Percentiles rank a stretch among this genome's conserved stretches.
Evolutionary conservation across 2,888 invertebrate species (phyloP).

Genomic region (Drosophila ezoana): DNA sequence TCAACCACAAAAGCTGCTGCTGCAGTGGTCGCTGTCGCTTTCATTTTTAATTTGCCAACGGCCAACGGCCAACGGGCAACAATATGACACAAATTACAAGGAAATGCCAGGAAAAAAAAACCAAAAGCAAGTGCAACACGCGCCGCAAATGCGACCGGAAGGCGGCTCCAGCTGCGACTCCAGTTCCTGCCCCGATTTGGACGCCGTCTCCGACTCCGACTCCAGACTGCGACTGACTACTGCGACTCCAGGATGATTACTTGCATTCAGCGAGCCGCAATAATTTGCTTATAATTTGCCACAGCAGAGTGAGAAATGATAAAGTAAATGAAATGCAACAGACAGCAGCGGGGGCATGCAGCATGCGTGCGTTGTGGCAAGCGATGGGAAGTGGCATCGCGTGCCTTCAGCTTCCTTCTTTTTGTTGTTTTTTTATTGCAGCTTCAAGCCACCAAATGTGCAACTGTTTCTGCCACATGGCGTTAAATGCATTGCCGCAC

Average conservation of each 20-base stretch:
- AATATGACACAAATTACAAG: constrained; percentile 77
- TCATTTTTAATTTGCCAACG: constrained; percentile 63
- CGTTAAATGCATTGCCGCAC: constrained; percentile 55
- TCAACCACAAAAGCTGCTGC: constrained; percentile 58
- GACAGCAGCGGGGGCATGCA: constrained; percentile 36
- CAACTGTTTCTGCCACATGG: constrained; percentile 52
- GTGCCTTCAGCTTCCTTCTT: constrained; percentile 34
- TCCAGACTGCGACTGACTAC: constrained; percentile 11
- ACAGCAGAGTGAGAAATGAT: constrained; percentile 60
- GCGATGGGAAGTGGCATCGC: constrained; percentile 51
- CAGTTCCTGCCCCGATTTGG: neutral
- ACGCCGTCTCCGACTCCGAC: constrained; percentile 11
- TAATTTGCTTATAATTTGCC: constrained; percentile 76
- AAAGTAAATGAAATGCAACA: constrained; percentile 71
- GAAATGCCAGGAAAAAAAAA: constrained; percentile 66
- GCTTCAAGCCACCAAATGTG: constrained; percentile 44
- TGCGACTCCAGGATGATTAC: constrained; percentile 60
- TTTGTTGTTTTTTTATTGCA: constrained; percentile 14
- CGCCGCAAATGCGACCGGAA: constrained; percentile 32
- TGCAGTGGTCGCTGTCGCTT: constrained; percentile 38
- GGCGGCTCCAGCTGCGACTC: constrained; percentile 6
- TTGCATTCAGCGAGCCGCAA: constrained; percentile 66
- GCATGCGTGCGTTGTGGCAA: neutral
- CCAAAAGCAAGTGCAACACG: constrained; percentile 29
- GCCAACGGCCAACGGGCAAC: constrained; percentile 58